Evolutionary conservation across 2,113 vertebrate species (phyloP), one percentile per base, ranked within the genome.

Genomic region (Colistium nudipinnis): DNA sequence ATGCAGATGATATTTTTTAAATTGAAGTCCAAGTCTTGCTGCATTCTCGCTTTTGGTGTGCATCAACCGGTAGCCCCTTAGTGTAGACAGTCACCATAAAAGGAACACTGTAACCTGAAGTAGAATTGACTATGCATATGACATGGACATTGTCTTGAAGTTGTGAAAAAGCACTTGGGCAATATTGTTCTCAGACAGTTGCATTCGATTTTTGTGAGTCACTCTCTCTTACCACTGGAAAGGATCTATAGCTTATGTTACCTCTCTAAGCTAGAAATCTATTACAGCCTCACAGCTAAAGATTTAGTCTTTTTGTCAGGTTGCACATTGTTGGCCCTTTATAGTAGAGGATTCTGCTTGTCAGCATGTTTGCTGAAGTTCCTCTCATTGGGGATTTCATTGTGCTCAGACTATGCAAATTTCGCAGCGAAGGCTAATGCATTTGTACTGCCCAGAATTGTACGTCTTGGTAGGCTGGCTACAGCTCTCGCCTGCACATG

Each of bases 321-420:
- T 85, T 88, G 74, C 77, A 87, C 78, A 77, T 56, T 81, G 73
- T 67, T 55, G 74, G 85, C 74, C 70, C 83, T 87, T 83, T 84
- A 83, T 81, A 86, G 80, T 70, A 44, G 63, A 83, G 78, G 61
- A 87, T 86, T 74, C 65, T 76, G 81, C 88, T 74, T 62, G 87
- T 92, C 91, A 92, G 90, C 91, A 87, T 90, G 84, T 90, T 92
- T 88, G 78, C 66, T 47, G 68, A 89, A 86, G 73, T 90, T 90
- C 51, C 54, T 81, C 82, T 88, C 86, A 87, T 87, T 86, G 80
- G 88, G 86, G 88, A 88, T 87, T 90, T 88, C 71, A 88, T 84
- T 90, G 81, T 89, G 76, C 84, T 81, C 84, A 83, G 77, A 85
- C 78, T 85, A 82, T 89, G 78, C 81, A 86, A 80, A 89, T 91